Conservation (phyloP, 2,113 vertebrate genomes). For the Aegotheles bennettii region DNA sequence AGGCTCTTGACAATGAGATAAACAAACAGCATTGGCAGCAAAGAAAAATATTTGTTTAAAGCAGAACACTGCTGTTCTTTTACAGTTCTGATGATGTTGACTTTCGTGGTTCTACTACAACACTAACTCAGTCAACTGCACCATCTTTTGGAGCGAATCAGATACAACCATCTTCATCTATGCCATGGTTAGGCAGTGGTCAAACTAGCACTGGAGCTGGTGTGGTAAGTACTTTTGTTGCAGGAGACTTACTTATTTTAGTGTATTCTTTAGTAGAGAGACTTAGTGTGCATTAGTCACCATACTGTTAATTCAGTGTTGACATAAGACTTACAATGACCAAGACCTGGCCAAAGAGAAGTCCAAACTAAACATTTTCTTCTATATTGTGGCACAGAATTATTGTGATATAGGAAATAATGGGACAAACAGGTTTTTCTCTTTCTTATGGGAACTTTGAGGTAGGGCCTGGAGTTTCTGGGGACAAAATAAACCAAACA, state of each 20-base stretch:
- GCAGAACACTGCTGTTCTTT: not conserved
- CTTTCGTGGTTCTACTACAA: conserved; percentile 89
- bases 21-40: not conserved
- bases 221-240: conserved; percentile 78
- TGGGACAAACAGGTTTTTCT: not conserved
- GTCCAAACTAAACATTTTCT: not conserved
- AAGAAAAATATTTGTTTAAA: not conserved
- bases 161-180: conserved; percentile 85
- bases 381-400: not conserved
- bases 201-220: conserved; percentile 95
- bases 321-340: not conserved
- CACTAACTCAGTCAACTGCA: conserved; percentile 83
- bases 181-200: conserved; percentile 96
- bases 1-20: not conserved
- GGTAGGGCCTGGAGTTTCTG: not conserved
- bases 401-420: not conserved
- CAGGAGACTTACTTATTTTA: not conserved
- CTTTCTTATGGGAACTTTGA: not conserved
- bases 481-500: not conserved
- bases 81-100: conserved; percentile 93
- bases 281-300: not conserved
- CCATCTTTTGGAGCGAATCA: conserved; percentile 79
- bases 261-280: not conserved
- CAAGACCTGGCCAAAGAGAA: not conserved
- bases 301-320: not conserved